Base-by-base conservation (phyloP, 2,113 vertebrate genomes). In the Syrrhaptes paradoxus region DNA sequence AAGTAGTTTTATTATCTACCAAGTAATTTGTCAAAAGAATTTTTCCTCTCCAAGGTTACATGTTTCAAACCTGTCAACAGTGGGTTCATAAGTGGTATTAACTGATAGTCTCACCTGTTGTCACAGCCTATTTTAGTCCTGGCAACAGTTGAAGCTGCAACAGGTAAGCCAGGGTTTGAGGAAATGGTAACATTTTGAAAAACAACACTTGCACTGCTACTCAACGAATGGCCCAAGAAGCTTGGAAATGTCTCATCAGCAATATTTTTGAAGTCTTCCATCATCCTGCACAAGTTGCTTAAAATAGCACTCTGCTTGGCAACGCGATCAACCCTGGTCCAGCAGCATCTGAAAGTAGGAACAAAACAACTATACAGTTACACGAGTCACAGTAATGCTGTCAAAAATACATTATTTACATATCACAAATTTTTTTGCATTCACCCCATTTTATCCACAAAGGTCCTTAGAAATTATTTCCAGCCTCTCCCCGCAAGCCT, bases 101-200 rank as follows among this genome's bases (percentile, higher is more conserved):
- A 54, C 12, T 7, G 38, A 34, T 3, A 55, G 57, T 6, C 98
- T 97, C 98, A 99, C 99, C 99, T 99, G 97, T 98, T 98, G 91
- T 98, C 98, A 87, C 84, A 72, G 20, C 57, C 87, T 2, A 58
- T 84, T 97, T 97, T 98, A 97, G 96, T 97, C 98, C 98, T 99
- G 94, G 98, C 99, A 90, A 99, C 98, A 46, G 99, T 99, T 29
- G 99, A 99, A 83, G 99, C 99, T 74, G 99, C 99, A 96, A 99
- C 98, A 49, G 99, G 99, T 29, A 99, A 95, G 36, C 99, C 99
- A 17, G 98, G 98, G 80, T 98, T 98, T 78, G 99, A 99, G 74
- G 98, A 98, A 87, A 99, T 49, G 4, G 98, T 99, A 76, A 99
- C 96, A 88, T 99, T 99, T 86, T 97, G 98, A 51, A 99, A 97